These are phyloP conservation scores for Poeciliopsis occidentalis DNA, from an alignment of 2,113 vertebrate genomes.

Conservation along the genomic window DNA sequence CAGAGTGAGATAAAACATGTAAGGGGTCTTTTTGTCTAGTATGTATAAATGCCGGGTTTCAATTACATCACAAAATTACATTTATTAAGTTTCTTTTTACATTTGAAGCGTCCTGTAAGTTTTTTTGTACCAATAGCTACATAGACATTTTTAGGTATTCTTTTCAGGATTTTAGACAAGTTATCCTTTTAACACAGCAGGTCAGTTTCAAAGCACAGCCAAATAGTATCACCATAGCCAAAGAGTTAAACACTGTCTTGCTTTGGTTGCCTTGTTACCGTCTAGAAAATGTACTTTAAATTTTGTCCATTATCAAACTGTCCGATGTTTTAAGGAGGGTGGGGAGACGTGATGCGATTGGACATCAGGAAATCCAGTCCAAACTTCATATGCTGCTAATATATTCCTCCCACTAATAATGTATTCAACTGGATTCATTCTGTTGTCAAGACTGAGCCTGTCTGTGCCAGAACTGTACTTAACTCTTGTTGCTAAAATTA, in stretches of 20 bases:
- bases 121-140: too few species aligned
- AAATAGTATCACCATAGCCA: neutral
- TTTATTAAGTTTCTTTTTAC: too few species aligned
- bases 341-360: constrained; percentile 46
- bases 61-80: neutral
- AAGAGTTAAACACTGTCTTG: neutral
- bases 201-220: neutral
- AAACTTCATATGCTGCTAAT: constrained; percentile 39
- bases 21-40: neutral
- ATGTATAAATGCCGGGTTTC: neutral
- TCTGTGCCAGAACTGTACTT: constrained; percentile 22
- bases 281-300: neutral
- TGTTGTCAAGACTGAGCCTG: constrained; percentile 14
- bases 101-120: too few species aligned
- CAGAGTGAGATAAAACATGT: too few species aligned
- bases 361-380: constrained; percentile 31
- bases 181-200: neutral
- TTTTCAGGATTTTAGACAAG: neutral
- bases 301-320: constrained; percentile 34
- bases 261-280: neutral
- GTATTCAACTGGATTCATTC: constrained; percentile 18
- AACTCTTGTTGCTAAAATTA: constrained; percentile 28
- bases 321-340: constrained; percentile 34
- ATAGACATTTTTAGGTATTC: neutral
- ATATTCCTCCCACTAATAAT: constrained; percentile 46